Evolutionary conservation across 2,113 vertebrate species (phyloP).

Genomic region (Anarhynchus alexandrinus): DNA sequence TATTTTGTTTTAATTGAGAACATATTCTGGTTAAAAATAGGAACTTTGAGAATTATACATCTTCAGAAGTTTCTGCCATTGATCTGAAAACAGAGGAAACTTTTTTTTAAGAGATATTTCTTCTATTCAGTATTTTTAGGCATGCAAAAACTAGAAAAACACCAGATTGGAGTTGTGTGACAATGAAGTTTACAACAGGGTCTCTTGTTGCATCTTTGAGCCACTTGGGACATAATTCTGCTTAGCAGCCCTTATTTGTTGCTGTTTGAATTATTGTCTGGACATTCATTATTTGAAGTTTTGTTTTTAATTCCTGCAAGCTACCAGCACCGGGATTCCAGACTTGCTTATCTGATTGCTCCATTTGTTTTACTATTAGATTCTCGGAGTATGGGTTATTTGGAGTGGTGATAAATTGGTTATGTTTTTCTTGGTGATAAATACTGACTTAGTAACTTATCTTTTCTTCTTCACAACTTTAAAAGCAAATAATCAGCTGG

Average conservation of each 20-base stretch:
- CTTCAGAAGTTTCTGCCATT: neutral
- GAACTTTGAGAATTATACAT: neutral
- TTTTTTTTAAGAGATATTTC: neutral
- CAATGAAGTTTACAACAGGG: neutral
- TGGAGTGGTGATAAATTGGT: neutral
- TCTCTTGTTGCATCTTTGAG: neutral
- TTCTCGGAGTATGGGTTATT: neutral
- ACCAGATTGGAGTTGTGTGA: neutral
- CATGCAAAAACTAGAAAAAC: neutral
- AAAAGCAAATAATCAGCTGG: neutral
- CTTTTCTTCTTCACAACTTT: neutral
- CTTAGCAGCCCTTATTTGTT: neutral
- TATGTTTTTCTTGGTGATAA: neutral
- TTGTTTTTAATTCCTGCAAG: neutral
- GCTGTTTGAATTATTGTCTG: neutral
- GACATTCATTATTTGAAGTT: neutral
- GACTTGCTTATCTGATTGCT: neutral
- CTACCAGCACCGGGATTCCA: neutral
- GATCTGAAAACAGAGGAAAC: neutral
- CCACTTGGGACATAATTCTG: neutral
- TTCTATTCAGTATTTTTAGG: neutral
- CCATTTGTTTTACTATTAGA: neutral
- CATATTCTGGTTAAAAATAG: neutral
- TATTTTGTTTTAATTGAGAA: neutral
- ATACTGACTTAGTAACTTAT: neutral